phyloP scores from a whole-genome alignment of 53 echinoderm and acorn worm genomes.

The Apostichopus leukothele region DNA sequence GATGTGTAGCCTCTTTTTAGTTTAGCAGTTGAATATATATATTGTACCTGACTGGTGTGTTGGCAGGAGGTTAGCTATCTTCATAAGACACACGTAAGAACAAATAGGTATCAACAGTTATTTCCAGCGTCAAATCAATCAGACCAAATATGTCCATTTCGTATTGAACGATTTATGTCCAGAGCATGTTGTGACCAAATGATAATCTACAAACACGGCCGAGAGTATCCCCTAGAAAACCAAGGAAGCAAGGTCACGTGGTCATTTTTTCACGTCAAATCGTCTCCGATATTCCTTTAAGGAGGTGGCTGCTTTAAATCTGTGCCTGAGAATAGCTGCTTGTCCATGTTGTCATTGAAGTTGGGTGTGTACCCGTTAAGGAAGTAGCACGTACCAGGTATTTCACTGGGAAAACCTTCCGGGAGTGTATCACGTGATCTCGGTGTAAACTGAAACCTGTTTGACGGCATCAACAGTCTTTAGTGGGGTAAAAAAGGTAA shows the following conservation, averaged over 20 bases:
- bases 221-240: background rate
- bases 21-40: too few species aligned
- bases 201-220: background rate
- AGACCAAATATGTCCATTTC: too few species aligned
- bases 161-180: too few species aligned
- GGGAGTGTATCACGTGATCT: constrained; percentile 79
- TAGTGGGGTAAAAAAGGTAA: background rate
- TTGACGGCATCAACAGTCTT: constrained; percentile 26
- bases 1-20: too few species aligned
- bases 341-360: constrained; percentile 59
- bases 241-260: constrained; percentile 14
- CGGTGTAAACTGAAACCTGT: constrained; percentile 61
- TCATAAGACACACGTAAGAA: too few species aligned
- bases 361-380: constrained; percentile 71
- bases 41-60: too few species aligned
- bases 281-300: constrained; percentile 2
- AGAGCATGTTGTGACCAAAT: background rate
- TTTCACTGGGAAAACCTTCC: constrained; percentile 69
- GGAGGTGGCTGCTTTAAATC: constrained; percentile 24
- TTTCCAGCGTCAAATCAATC: too few species aligned
- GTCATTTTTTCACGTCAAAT: background rate
- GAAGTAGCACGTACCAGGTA: constrained; percentile 88
- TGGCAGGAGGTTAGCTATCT: too few species aligned
- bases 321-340: constrained; percentile 60
- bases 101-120: too few species aligned